These are phyloP conservation scores for Prionchulus punctatus DNA, from an alignment of 2,888 invertebrate genomes.

Conservation along the genomic window DNA sequence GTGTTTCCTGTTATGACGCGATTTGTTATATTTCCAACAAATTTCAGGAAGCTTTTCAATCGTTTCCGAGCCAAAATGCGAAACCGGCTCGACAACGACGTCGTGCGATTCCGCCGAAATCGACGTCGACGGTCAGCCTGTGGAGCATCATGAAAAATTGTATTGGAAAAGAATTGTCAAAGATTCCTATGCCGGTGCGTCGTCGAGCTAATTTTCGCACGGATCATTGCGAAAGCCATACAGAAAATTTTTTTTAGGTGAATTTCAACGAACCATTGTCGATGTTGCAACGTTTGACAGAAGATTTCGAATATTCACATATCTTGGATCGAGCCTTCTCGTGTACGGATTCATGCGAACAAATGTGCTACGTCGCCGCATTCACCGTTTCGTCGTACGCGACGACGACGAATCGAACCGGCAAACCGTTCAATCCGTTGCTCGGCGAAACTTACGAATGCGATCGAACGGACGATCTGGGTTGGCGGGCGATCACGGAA, in stretches of 20 bases:
- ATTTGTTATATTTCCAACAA: too few species aligned
- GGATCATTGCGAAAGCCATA: background rate
- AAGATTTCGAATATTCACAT: slow-evolving; percentile 91
- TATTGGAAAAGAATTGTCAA: slow-evolving; percentile 94
- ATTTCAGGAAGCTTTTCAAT: too few species aligned
- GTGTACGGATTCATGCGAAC: slow-evolving; percentile 16
- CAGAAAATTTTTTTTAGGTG: slow-evolving; percentile 17
- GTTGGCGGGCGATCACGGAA: slow-evolving; percentile 86
- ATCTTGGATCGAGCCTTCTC: slow-evolving; percentile 73
- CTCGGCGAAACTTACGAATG: slow-evolving; percentile 92
- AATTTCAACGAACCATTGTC: slow-evolving; percentile 92
- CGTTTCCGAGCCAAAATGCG: background rate
- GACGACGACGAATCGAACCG: slow-evolving; percentile 50
- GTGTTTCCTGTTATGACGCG: too few species aligned
- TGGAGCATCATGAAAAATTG: slow-evolving; percentile 99
- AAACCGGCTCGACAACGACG: slow-evolving; percentile 45
- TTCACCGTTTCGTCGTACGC: slow-evolving; percentile 58
- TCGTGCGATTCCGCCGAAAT: slow-evolving; percentile 69
- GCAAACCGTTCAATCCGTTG: slow-evolving; percentile 91
- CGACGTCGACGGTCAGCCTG: slow-evolving; percentile 65
- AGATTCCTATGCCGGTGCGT: slow-evolving; percentile 89
- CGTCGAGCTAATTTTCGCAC: background rate
- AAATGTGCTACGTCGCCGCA: slow-evolving; percentile 52
- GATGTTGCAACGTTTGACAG: slow-evolving; percentile 89
- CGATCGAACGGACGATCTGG: slow-evolving; percentile 80